Conservation (phyloP, 2,113 vertebrate species). For the Orthonyx spaldingii region DNA sequence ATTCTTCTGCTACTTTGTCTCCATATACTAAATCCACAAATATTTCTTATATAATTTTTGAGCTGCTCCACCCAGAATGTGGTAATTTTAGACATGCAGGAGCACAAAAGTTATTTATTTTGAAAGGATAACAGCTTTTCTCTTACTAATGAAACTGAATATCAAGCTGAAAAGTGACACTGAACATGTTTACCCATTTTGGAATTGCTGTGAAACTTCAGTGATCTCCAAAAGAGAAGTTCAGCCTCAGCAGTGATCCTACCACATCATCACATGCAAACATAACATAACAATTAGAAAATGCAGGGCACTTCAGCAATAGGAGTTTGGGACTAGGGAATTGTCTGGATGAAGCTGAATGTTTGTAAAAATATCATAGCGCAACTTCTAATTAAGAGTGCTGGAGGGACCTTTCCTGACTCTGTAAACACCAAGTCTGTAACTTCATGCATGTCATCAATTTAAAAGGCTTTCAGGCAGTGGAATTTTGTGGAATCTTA, state of each 20-base stretch:
- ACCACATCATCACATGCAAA: neutral
- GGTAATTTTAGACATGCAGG: neutral
- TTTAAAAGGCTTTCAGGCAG: neutral
- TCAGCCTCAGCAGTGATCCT: neutral
- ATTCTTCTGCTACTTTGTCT: neutral
- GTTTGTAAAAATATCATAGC: neutral
- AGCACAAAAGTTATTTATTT: neutral
- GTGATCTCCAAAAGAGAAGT: neutral
- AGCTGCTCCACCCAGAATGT: neutral
- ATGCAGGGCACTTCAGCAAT: neutral
- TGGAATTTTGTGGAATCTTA: neutral
- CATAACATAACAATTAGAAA: neutral
- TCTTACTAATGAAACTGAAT: neutral
- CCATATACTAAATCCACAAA: neutral
- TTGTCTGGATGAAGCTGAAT: neutral
- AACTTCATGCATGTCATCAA: neutral
- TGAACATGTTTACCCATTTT: neutral
- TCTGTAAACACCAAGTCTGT: neutral
- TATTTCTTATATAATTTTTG: neutral
- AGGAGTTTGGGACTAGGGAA: neutral
- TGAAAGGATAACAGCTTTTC: neutral
- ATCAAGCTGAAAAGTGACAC: neutral
- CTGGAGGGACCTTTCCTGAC: neutral
- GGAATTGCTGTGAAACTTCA: neutral
- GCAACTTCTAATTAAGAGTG: neutral